These are phyloP conservation scores for Acleris sparsana DNA, from an alignment of 2,888 invertebrate genomes.

Conservation along the genomic window DNA sequence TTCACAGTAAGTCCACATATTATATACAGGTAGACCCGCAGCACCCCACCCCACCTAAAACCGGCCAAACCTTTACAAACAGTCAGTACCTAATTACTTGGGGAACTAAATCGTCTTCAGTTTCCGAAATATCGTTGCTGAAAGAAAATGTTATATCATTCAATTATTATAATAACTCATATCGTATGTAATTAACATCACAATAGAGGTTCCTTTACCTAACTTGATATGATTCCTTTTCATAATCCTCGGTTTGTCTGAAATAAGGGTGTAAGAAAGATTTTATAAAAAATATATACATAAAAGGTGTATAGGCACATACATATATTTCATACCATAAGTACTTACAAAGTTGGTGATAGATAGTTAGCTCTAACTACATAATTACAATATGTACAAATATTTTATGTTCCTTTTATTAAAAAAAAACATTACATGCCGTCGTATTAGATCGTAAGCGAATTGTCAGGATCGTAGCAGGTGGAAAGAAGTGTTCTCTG, in stretches of 20 bases:
- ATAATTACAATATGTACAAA: slow-evolving; percentile 6
- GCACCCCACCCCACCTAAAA: slow-evolving; percentile 21
- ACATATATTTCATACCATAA: slow-evolving; percentile 14
- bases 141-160: slow-evolving; percentile 64
- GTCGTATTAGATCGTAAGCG: too few relatives aligned
- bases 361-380: neutral
- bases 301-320: slow-evolving; percentile 13
- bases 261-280: slow-evolving; percentile 54
- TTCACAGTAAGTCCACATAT: slow-evolving; percentile 19
- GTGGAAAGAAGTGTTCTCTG: too few relatives aligned
- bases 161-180: slow-evolving; percentile 50
- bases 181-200: slow-evolving; percentile 43
- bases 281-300: slow-evolving; percentile 34
- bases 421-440: too few relatives aligned
- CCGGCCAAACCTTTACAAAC: slow-evolving; percentile 53
- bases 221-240: slow-evolving; percentile 61
- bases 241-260: slow-evolving; percentile 60
- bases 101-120: slow-evolving; percentile 59
- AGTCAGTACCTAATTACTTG: slow-evolving; percentile 73
- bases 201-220: slow-evolving; percentile 58
- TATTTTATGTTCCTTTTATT: neutral
- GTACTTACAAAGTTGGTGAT: too few relatives aligned
- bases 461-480: too few relatives aligned
- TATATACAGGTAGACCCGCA: slow-evolving; percentile 8
- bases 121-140: slow-evolving; percentile 73